Percentiles rank a stretch among this genome's conserved stretches.
These are phyloP conservation scores for Lophius piscatorius DNA, from an alignment of 2,113 vertebrate species.

Conservation along the genomic window DNA sequence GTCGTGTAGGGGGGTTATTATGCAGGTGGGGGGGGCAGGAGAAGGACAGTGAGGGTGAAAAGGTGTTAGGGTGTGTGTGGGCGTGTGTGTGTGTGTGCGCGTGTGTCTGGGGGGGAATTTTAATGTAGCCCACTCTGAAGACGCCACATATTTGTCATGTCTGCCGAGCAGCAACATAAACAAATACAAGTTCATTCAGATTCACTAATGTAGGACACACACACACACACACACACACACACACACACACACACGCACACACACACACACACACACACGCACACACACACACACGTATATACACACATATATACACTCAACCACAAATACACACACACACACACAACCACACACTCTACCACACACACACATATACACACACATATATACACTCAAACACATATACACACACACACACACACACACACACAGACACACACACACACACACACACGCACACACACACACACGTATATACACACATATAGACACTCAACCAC, in stretches of 20 bases:
- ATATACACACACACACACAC: too few species aligned
- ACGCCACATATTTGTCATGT: constrained; percentile 79
- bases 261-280: too few species aligned
- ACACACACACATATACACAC: too few species aligned
- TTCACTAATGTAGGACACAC: constrained; percentile 56
- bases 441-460: too few species aligned
- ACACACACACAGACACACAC: too few species aligned
- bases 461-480: too few species aligned
- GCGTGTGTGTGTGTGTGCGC: constrained; percentile 23
- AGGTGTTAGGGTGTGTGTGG: constrained; percentile 62
- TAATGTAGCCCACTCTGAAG: constrained; percentile 65
- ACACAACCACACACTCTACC: too few species aligned
- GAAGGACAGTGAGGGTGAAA: constrained; percentile 56
- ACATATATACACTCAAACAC: too few species aligned
- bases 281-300: too few species aligned
- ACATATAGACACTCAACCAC: too few species aligned
- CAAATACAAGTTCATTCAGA: constrained; percentile 67
- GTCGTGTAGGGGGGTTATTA: constrained; percentile 60
- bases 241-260: constrained; percentile 9
- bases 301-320: too few species aligned
- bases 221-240: constrained; percentile 10
- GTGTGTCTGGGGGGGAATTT: constrained; percentile 41
- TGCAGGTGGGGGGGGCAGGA: constrained; percentile 56
- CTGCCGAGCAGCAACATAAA: constrained; percentile 76
- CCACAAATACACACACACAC: too few species aligned